These are phyloP conservation scores for Sapajus apella DNA, from an alignment of 2,113 vertebrate species.

Conservation along the genomic window DNA sequence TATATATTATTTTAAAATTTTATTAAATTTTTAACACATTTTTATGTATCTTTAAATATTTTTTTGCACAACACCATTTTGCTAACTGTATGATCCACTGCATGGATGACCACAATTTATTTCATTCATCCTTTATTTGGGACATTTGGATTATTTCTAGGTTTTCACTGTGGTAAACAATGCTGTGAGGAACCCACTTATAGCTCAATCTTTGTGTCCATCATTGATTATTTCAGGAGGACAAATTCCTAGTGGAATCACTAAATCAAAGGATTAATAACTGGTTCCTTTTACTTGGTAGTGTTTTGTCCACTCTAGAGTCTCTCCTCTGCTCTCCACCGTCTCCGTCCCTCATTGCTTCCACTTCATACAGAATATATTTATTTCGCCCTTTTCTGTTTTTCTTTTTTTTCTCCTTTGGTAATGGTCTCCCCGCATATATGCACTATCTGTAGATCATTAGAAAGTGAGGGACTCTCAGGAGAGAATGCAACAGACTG, in stretches of 20 bases:
- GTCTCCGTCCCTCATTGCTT: background rate
- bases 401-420: background rate
- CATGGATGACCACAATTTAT: background rate
- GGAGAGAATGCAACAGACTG: background rate
- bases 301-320: background rate
- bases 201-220: background rate
- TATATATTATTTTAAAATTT: background rate
- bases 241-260: background rate
- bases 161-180: background rate
- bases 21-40: background rate
- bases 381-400: background rate
- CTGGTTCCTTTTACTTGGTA: background rate
- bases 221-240: background rate
- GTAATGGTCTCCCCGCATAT: background rate
- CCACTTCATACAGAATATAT: background rate
- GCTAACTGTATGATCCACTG: background rate
- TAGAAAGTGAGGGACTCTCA: background rate
- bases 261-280: background rate
- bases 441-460: background rate
- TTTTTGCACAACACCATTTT: background rate
- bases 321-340: accelerated
- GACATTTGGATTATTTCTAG: background rate
- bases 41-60: background rate
- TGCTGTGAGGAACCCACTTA: background rate
- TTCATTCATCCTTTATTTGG: background rate